Evolutionary conservation across 2,797 vertebrate species (phyloP), one percentile per base, ranked within the genome.

Genomic region (Hypotaenidia philippensis): DNA sequence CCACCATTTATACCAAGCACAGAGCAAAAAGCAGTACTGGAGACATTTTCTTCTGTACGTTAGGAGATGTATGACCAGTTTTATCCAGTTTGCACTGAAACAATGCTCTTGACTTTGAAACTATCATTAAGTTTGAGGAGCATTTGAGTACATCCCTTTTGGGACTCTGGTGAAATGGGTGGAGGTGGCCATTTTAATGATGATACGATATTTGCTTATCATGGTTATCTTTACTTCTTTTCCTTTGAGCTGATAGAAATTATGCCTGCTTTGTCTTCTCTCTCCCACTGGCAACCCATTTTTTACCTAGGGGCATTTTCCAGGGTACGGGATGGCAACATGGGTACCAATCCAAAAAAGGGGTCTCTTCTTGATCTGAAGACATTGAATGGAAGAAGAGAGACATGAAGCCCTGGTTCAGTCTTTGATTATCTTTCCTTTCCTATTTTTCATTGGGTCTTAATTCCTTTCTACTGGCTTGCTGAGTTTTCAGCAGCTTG

Each of bases 31-130:
- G 10, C 1, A 2, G 13, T 31, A 60, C 3, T 12, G 60, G 15
- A 18, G 29, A 64, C 18, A 3, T 50, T 21, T 41, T 83, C 16
- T 15, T 68, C 23, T 18, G 29, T 27, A 25, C 3, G n/a, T 3
- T 25, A 52, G 20, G 7, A 0, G 0, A 13, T 9, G 18, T 0
- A 1, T 11, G 31, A 49, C 2, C 7, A 22, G 1, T 88, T 91
- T 70, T 56, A 45, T 41, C 3, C 20, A 8, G 4, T 71, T 83
- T 20, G 10, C 12, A 27, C 18, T 47, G 26, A 86, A 60, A 5
- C 3, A 32, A 22, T 22, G 18, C 4, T 52, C 45, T 61, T 68
- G 23, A 63, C 60, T 81, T 68, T 19, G 47, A 68, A 85, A 11
- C 17, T 6, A 22, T 49, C 21, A 7, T 52, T 29, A 80, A 20